These are phyloP conservation scores for Maniola jurtina DNA, from an alignment of 1,140 invertebrate genomes.

Conservation along the genomic window DNA sequence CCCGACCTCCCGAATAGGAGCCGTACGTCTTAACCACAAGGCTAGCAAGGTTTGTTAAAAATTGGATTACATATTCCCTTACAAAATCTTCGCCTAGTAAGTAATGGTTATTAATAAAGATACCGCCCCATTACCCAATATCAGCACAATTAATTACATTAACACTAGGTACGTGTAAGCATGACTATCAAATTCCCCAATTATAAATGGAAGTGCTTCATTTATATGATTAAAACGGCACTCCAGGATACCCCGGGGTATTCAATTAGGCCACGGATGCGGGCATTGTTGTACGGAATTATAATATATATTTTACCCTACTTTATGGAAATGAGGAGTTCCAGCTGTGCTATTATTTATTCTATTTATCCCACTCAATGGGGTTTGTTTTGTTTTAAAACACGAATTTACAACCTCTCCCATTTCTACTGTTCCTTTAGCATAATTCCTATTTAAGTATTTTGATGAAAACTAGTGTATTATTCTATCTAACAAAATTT, in stretches of 20 bases:
- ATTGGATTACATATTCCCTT: no score
- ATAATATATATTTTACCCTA: constrained; percentile 14
- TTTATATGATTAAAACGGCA: constrained; percentile 30
- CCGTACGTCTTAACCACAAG: no score
- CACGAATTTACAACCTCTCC: no score
- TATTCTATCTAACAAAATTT: no score
- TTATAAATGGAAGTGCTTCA: constrained; percentile 31
- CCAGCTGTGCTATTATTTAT: constrained; percentile 11
- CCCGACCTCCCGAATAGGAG: no score
- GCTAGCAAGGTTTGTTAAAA: no score
- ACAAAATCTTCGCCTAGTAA: no score
- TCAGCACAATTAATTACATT: not conserved
- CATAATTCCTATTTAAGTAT: no score
- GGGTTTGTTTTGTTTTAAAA: constrained; percentile 10
- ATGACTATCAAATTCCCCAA: constrained; percentile 26
- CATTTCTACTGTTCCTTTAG: no score
- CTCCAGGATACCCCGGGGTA: constrained; percentile 17
- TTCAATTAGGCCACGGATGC: constrained; percentile 23
- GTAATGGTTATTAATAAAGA: not conserved
- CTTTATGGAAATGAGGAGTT: constrained; percentile 7
- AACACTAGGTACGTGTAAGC: constrained; percentile 5
- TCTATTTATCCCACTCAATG: not conserved
- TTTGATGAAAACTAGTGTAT: no score
- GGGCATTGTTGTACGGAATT: constrained; percentile 25
- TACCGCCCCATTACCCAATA: not conserved